Evolutionary conservation across 2,888 invertebrate species (phyloP).

Genomic region (Pandemis heparana): DNA sequence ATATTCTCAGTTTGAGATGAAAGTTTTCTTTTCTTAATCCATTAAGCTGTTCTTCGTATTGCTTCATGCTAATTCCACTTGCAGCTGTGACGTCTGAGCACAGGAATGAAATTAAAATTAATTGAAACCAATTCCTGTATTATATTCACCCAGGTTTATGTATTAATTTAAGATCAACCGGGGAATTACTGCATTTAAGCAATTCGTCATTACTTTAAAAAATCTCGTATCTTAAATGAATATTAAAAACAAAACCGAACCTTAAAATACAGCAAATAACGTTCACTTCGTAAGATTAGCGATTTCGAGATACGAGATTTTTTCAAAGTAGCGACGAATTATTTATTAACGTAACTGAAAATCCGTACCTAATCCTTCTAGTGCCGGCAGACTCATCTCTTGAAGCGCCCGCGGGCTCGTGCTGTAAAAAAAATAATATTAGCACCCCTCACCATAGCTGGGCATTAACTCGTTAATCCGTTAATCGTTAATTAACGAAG

Average conservation of each 20-base stretch:
- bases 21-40: conserved; percentile 96
- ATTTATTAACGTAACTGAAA: conserved; percentile 40
- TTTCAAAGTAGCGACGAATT: too few species aligned
- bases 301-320: too few species aligned
- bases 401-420: conserved; percentile 89
- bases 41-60: conserved; percentile 94
- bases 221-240: too few species aligned
- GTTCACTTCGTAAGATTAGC: too few species aligned
- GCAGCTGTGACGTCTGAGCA: conserved; percentile 71
- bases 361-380: conserved; percentile 78
- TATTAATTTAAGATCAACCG: not conserved
- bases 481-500: too few species aligned
- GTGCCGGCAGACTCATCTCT: conserved; percentile 86
- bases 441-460: too few species aligned
- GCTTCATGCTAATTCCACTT: conserved; percentile 93
- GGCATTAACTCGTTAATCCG: too few species aligned
- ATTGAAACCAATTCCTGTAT: not conserved
- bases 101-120: not conserved
- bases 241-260: too few species aligned
- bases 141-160: not conserved
- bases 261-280: too few species aligned
- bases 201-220: too few species aligned
- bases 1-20: conserved; percentile 95
- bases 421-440: conserved; percentile 83
- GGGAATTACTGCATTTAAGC: not conserved